phyloP scores from a whole-genome alignment of 2,113 vertebrate genomes.

The Sakesphorus luctuosus region DNA sequence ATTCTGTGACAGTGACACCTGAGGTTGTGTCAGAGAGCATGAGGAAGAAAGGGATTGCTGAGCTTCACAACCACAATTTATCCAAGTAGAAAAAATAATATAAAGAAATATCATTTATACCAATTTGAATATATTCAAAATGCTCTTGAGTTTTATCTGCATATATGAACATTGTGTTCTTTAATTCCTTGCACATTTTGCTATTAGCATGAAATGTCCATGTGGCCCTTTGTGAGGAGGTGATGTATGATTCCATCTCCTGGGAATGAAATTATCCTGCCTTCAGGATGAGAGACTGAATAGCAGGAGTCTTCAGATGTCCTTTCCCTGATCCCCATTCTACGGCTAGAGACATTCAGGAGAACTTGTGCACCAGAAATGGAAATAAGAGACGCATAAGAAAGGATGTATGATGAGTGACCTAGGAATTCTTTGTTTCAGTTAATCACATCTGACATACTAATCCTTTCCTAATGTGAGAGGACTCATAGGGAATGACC shows the following conservation, averaged over 20 bases:
- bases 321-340: accelerated
- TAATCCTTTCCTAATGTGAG: background rate
- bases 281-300: background rate
- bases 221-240: background rate
- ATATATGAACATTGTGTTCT: background rate
- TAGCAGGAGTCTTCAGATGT: background rate
- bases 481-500: background rate
- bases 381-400: background rate
- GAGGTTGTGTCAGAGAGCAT: background rate
- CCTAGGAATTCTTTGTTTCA: background rate
- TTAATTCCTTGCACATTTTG: background rate
- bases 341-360: background rate
- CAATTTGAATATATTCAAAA: accelerated
- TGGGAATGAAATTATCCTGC: background rate
- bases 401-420: background rate
- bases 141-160: background rate
- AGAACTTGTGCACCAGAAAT: background rate
- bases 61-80: background rate
- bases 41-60: background rate
- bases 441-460: accelerated
- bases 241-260: background rate
- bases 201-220: accelerated
- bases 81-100: background rate
- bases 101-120: background rate
- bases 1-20: background rate